Evolutionary conservation across 2,888 invertebrate species (phyloP), one percentile per base, ranked within the genome.

Genomic region (Chirona hameri): DNA sequence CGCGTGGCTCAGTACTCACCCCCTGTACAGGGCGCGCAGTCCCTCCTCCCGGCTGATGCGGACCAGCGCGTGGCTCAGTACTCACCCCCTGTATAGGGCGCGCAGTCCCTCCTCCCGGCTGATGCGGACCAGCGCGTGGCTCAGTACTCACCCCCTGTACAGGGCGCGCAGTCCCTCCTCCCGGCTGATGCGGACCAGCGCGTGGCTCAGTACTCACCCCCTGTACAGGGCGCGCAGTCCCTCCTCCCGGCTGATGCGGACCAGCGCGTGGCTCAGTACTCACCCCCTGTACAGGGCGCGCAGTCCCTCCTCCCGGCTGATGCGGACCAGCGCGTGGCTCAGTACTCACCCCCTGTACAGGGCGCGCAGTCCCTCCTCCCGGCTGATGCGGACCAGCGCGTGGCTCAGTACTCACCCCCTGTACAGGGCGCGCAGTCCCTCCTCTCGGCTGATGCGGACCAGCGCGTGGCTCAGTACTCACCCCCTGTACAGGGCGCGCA

Each of bases 31-130:
- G 29, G 96, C 95, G 86, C 91, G 90, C 84, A 94, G 89, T 31
- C 98, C 97, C 90, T 98, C 97, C 87, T 97, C 93, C 86, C 90
- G 92, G 0, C 93, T 92, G 83, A 97, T 97, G 90, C 95, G 93
- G 79, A 94, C 88, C 84, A 97, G 92, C 86, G 96, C 97, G 91
- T 98, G 96, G 82, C 93, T 91, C 97, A 97, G n/a, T n/a, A 87
- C 89, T 89, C 90, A 95, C 95, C 95, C 95, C 82, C 93, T 94
- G 89, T 97, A 98, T 69, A 98, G 88, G 29, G 96, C 95, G 86
- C 91, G 90, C 84, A 94, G 89, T 31, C 98, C 97, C 90, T 98
- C 97, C 87, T 97, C 93, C 86, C 90, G 92, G 0, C 93, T 92
- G 83, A 97, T 97, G 90, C 95, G 93, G 79, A 94, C 88, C 84